These are phyloP conservation scores for Tupiocoris notatus DNA, from an alignment of 2,888 invertebrate species.

Conservation along the genomic window DNA sequence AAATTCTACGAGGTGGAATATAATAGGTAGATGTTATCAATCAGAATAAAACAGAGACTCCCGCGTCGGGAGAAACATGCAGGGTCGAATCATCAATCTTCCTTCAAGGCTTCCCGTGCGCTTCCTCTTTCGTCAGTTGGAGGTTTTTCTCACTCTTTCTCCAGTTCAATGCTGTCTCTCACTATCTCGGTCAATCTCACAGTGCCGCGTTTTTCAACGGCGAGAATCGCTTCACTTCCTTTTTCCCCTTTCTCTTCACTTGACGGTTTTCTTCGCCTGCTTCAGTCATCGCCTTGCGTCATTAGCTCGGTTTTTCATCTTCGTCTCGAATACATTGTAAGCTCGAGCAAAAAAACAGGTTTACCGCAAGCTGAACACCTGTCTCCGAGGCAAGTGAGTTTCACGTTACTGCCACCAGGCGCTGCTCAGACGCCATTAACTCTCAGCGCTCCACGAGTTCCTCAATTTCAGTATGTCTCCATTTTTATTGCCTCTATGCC, in stretches of 20 bases:
- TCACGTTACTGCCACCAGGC: too few relatives aligned
- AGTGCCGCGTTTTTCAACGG: constrained; percentile 1
- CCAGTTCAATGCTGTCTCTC: not conserved
- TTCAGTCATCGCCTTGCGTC: constrained; percentile 5
- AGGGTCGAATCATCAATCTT: constrained; percentile 34
- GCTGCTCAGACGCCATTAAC: too few relatives aligned
- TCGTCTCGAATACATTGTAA: not conserved
- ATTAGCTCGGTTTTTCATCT: not conserved
- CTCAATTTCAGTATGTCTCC: too few relatives aligned
- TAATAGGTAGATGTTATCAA: constrained; percentile 37
- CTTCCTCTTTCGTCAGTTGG: constrained; percentile 6
- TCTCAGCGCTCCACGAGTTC: too few relatives aligned
- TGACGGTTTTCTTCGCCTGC: not conserved
- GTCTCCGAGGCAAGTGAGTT: too few relatives aligned
- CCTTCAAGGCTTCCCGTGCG: constrained; percentile 22
- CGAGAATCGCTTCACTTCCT: constrained; percentile 19
- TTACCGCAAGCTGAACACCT: too few relatives aligned
- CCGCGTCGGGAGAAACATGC: constrained; percentile 8
- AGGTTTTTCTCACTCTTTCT: constrained; percentile 2
- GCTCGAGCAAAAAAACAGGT: too few relatives aligned
- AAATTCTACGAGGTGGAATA: constrained; percentile 19
- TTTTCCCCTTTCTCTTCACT: constrained; percentile 4
- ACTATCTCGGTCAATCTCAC: not conserved
- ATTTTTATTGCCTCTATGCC: too few relatives aligned
- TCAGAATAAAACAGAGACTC: constrained; percentile 31